Conservation (phyloP, 1,140 invertebrate genomes). For the Brachionus angularis region DNA sequence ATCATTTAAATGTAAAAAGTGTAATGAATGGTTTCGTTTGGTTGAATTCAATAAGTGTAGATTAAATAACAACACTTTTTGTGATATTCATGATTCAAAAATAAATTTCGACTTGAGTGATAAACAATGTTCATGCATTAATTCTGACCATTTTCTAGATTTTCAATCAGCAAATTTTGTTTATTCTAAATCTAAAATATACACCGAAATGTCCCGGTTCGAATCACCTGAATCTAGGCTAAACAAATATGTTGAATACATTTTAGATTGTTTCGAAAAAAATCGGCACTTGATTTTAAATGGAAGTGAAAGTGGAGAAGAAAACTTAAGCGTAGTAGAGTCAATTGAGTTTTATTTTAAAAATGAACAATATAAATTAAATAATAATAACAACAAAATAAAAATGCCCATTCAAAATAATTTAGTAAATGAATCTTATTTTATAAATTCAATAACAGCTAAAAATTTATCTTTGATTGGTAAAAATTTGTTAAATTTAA, state of each 20-base stretch:
- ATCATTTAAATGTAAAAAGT: conserved; percentile 38
- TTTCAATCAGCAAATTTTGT: not conserved
- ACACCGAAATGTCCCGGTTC: not conserved
- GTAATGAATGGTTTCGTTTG: conserved; percentile 30
- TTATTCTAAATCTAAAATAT: conserved; percentile 6
- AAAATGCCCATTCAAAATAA: not conserved
- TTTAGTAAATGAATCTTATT: not conserved
- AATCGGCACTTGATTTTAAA: not conserved
- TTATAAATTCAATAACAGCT: conserved; percentile 39
- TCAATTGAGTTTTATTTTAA: too few relatives aligned
- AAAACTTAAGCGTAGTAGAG: too few relatives aligned
- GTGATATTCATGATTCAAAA: conserved; percentile 19
- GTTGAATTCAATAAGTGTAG: conserved; percentile 22
- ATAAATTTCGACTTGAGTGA: not conserved
- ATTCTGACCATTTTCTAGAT: conserved; percentile 39
- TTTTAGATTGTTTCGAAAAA: conserved; percentile 17
- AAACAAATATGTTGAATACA: conserved; percentile 16
- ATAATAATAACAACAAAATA: not conserved
- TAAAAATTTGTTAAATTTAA: conserved; percentile 13
- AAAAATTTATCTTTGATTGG: conserved; percentile 10
- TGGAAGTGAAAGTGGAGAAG: not conserved
- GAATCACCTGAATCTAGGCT: conserved; percentile 11
- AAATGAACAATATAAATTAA: too few relatives aligned
- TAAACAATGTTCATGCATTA: conserved; percentile 5
- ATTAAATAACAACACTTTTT: conserved; percentile 12